Conservation (phyloP, 2,113 vertebrate genomes). For the Scophthalmus maximus region DNA sequence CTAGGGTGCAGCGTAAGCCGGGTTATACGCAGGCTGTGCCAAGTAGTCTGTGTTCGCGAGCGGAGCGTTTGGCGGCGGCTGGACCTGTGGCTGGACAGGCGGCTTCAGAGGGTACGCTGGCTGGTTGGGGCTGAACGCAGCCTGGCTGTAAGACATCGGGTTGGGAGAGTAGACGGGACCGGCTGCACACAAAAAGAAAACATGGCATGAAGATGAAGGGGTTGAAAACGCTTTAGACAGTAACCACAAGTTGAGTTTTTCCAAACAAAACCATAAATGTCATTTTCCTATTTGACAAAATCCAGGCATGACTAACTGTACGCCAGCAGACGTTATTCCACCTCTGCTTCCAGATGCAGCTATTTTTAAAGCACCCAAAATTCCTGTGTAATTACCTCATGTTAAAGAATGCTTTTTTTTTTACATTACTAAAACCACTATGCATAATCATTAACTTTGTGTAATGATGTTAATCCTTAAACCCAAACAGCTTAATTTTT, state of each 20-base stretch:
- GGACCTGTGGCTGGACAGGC: constrained; percentile 26
- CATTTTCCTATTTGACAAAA: constrained; percentile 10
- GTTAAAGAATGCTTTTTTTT: not conserved
- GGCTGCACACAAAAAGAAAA: constrained; percentile 36
- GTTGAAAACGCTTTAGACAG: constrained; percentile 9
- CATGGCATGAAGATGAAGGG: not conserved
- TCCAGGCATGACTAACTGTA: not conserved
- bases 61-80: constrained; percentile 27
- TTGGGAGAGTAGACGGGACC: constrained; percentile 63
- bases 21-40: constrained; percentile 87
- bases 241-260: constrained; percentile 12
- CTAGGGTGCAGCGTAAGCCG: constrained; percentile 86
- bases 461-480: constrained; percentile 4
- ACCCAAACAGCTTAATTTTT: not conserved
- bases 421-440: not conserved
- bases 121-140: constrained; percentile 68
- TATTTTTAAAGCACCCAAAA: constrained; percentile 1
- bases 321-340: not conserved
- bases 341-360: constrained; percentile 4
- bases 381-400: not conserved
- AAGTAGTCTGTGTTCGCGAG: constrained; percentile 36
- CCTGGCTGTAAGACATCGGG: constrained; percentile 78
- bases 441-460: not conserved
- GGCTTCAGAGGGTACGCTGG: constrained; percentile 76
- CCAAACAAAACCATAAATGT: not conserved